A percentile compares a stretch with the other conserved stretches of the same genome.
phyloP scores from a whole-genome alignment of 2,888 invertebrate species.

The Melieria picta region DNA sequence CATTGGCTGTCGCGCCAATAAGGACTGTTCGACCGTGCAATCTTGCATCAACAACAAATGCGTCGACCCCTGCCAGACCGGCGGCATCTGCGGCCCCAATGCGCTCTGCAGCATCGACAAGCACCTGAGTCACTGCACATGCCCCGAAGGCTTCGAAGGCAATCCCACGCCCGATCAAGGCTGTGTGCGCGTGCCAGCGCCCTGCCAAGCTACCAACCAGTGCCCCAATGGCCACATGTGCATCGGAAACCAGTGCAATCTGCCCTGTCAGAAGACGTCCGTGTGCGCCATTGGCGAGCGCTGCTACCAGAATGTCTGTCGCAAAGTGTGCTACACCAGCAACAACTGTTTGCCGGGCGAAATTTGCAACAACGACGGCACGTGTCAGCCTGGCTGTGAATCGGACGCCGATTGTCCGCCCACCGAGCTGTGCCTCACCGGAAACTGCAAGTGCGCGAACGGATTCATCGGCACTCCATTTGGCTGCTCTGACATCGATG shows the following conservation, averaged over 20 bases:
- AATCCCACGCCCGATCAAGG: slow-evolving; percentile 89
- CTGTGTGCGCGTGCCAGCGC: slow-evolving; percentile 82
- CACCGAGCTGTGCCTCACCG: slow-evolving; percentile 80
- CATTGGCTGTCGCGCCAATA: slow-evolving; percentile 85
- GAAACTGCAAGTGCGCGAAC: slow-evolving; percentile 79
- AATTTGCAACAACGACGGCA: slow-evolving; percentile 81
- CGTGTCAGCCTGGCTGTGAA: slow-evolving; percentile 85
- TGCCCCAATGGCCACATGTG: slow-evolving; percentile 84
- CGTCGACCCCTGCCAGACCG: slow-evolving; percentile 81
- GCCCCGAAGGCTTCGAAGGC: slow-evolving; percentile 86
- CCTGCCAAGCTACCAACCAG: slow-evolving; percentile 74
- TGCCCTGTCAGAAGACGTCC: slow-evolving; percentile 78
- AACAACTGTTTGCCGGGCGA: slow-evolving; percentile 91
- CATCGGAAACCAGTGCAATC: slow-evolving; percentile 79
- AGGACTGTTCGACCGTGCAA: slow-evolving; percentile 79
- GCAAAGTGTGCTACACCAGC: slow-evolving; percentile 88
- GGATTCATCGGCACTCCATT: slow-evolving; percentile 80
- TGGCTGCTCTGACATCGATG: slow-evolving; percentile 85
- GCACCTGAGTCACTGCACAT: slow-evolving; percentile 81
- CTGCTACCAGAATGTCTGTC: slow-evolving; percentile 80
- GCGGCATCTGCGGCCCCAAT: slow-evolving; percentile 85
- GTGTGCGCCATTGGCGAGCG: slow-evolving; percentile 87
- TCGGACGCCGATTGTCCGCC: slow-evolving; percentile 81
- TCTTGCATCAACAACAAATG: slow-evolving; percentile 88
- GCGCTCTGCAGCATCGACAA: slow-evolving; percentile 80